Base-by-base conservation (phyloP, 2,888 invertebrate genomes). In the Pelosia muscerda region DNA sequence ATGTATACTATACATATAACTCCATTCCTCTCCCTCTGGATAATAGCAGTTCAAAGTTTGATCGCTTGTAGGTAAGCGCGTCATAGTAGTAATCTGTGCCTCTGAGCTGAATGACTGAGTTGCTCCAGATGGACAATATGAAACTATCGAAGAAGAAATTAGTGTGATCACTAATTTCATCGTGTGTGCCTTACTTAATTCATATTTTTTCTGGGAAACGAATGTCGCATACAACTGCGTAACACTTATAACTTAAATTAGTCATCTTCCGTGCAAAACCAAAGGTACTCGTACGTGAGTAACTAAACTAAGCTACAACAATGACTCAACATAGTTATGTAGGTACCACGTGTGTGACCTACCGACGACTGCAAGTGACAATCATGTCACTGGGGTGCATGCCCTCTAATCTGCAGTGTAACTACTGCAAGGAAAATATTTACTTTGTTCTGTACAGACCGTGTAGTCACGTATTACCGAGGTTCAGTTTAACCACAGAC, bases 251-350 rank as follows among this genome's bases (percentile, higher is more conserved):
- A 34, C 13, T 34, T 68, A 72, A 63, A 73, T 82, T 82, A 78
- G 69, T 82, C 83, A 82, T 69, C 11, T 76, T 81, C 72, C 69
- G 42, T 70, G 68, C 31, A 72, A 69, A 77, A 68, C 57, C 19
- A 23, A 71, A 79, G 56, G 67, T 71, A n/a, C n/a, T n/a, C n/a
- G n/a, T n/a, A n/a, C n/a, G n/a, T n/a, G n/a, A 73, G 68, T 58
- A 63, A 65, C 10, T 34, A 34, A 34, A 59, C 65, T 64, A 67
- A 61, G 68, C 65, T 57, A 70, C 67, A 70, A 57, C 60, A 63
- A 69, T 82, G 81, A 81, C 60, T 82, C 82, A 82, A 60, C 60
- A 61, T 67, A 63, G 59, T 53, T 38, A 55, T 53, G 22, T 49
- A 49, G n/a, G 19, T 49, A 49, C 60, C 77, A 72, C 69, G 75